Percentiles rank a stretch among this genome's conserved stretches.
Conservation (phyloP, 2,888 invertebrate genomes). For the Pocota personata region DNA sequence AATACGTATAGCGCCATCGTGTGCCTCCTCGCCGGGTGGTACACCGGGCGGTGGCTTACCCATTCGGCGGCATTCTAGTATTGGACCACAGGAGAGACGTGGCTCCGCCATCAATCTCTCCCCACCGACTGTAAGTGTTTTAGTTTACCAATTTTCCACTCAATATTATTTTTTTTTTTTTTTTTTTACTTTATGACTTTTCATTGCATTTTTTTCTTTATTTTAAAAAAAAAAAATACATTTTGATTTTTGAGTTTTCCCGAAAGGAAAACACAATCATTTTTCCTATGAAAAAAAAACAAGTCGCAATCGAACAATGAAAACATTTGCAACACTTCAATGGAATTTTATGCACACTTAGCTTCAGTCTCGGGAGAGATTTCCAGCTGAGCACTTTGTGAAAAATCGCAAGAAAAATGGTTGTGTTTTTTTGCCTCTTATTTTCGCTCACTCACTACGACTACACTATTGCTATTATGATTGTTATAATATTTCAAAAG, state of each 20-base stretch:
- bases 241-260: no score
- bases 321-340: neutral
- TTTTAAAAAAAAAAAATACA: conserved; percentile 12
- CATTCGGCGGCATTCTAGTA: conserved; percentile 94
- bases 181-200: conserved; percentile 3
- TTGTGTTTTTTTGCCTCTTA: conserved; percentile 21
- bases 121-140: conserved; percentile 91
- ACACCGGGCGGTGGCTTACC: conserved; percentile 90
- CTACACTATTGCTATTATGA: conserved; percentile 60
- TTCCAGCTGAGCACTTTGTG: conserved; percentile 20
- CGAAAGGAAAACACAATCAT: conserved; percentile 24
- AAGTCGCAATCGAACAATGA: conserved; percentile 16
- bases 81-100: conserved; percentile 94
- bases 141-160: conserved; percentile 49
- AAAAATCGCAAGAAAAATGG: conserved; percentile 33
- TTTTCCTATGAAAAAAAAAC: conserved; percentile 4
- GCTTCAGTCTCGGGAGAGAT: neutral
- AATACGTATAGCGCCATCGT: conserved; percentile 94
- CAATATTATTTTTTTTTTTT: conserved; percentile 29
- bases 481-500: conserved; percentile 49
- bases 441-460: conserved; percentile 32
- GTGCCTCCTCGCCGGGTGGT: conserved; percentile 91
- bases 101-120: conserved; percentile 93
- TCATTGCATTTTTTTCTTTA: neutral
- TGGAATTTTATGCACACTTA: conserved; percentile 1